A percentile compares a stretch with the other conserved stretches of the same genome.
Evolutionary conservation across 2,113 vertebrate genomes (phyloP).

Genomic region (Xiphophorus hellerii): DNA sequence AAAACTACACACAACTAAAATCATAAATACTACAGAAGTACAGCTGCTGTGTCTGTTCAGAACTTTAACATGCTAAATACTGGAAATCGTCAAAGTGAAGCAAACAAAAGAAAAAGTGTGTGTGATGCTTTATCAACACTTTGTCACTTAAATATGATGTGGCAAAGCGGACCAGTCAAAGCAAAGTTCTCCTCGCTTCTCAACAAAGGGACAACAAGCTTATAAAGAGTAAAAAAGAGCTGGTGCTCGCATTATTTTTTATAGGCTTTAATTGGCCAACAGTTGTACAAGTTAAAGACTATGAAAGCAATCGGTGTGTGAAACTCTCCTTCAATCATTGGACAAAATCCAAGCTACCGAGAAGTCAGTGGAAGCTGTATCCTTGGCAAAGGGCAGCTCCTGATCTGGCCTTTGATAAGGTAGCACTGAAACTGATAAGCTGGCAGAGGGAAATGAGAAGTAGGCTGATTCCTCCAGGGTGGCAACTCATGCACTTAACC

Average conservation of each 20-base stretch:
- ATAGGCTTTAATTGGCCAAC: neutral
- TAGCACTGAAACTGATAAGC: neutral
- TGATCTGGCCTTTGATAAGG: neutral
- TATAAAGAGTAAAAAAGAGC: neutral
- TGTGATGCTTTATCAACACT: neutral
- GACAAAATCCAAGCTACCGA: neutral
- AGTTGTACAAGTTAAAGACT: neutral
- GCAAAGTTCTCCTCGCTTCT: neutral
- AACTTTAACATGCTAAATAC: too few relatives aligned
- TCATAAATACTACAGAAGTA: too few relatives aligned
- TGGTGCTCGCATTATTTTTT: neutral
- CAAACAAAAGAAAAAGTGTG: too few relatives aligned
- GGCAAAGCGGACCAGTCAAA: neutral
- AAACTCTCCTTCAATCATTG: neutral
- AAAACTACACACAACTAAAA: too few relatives aligned
- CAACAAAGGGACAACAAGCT: neutral
- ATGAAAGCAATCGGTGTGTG: neutral
- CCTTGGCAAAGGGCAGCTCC: neutral
- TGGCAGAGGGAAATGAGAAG: neutral
- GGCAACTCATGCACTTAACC: neutral
- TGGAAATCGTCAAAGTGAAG: too few relatives aligned
- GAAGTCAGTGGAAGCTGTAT: neutral
- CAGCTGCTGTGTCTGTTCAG: too few relatives aligned
- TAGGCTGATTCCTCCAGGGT: neutral
- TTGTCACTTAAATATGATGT: neutral